Conservation (phyloP, 2,888 invertebrate genomes). For the Torymus auratus region DNA sequence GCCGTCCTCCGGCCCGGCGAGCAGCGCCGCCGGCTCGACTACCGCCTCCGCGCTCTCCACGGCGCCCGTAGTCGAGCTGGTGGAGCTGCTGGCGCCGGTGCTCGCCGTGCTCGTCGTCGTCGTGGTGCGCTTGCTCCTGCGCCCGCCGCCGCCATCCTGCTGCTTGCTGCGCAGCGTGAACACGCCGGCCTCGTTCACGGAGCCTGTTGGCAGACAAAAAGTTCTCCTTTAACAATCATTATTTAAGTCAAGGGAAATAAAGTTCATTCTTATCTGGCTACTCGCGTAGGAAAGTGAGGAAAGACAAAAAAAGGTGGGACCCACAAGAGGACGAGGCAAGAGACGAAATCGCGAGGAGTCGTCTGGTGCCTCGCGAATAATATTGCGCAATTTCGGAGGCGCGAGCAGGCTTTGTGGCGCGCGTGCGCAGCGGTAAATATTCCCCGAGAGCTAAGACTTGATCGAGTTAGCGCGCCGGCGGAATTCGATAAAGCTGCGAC, state of each 20-base stretch:
- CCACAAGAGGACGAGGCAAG: too few relatives aligned
- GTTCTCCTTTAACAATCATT: too few relatives aligned
- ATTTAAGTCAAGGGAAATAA: too few relatives aligned
- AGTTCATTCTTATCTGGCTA: too few relatives aligned
- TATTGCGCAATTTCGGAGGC: too few relatives aligned
- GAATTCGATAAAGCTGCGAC: constrained; percentile 68
- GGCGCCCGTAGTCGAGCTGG: not conserved
- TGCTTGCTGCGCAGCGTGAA: constrained; percentile 72
- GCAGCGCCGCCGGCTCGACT: constrained; percentile 70
- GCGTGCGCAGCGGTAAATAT: constrained; percentile 61
- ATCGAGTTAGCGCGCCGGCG: constrained; percentile 64
- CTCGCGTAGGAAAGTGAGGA: too few relatives aligned
- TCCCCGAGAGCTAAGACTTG: constrained; percentile 61
- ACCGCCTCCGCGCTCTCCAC: constrained; percentile 10
- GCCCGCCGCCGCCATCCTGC: constrained; percentile 65
- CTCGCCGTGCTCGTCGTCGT: constrained; percentile 64
- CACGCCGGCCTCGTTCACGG: constrained; percentile 73
- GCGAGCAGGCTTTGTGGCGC: not conserved
- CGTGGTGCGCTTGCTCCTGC: constrained; percentile 38
- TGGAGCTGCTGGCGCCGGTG: not conserved
- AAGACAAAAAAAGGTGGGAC: too few relatives aligned
- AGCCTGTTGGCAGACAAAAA: constrained; percentile 67
- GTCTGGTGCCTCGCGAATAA: too few relatives aligned
- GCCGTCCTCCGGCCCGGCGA: constrained; percentile 70
- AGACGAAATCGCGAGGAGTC: too few relatives aligned